Base-by-base conservation (phyloP, 2,888 invertebrate species). In the Troglohyphantes excavatus region DNA sequence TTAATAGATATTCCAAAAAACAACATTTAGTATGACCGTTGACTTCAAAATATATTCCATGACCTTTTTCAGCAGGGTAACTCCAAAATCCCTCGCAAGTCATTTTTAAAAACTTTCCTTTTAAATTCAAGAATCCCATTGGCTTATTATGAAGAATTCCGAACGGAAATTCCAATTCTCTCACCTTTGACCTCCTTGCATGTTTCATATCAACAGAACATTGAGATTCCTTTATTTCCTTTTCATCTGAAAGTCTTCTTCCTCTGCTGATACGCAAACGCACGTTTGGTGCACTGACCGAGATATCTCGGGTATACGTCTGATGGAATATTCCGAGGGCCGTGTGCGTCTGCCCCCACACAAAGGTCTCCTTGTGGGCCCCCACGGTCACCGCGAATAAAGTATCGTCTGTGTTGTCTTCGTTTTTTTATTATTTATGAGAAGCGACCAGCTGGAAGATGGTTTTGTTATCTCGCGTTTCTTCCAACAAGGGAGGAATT, bases 371-470 rank as follows among this genome's bases (percentile, higher is more conserved):
- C 70, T 82, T 82, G 82, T 82, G 29, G 46, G 70, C 27, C 21
- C 63, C 61, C 78, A 65, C 78, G 39, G 78, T 65, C 33, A n/a
- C n/a, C n/a, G n/a, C n/a, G 67, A 70, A 82, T 70, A 82, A 70
- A 68, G 70, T 70, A 29, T 26, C 82, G 27, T 68, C 75, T 75
- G 75, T 75, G 75, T 46, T 27, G 68, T 68, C 68, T 11, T 23
- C 65, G 26, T 13, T 13, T 13, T 27, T 27, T 19, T 13, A 13
- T 17, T 23, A 13, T 19, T 61, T 61, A 75, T 19, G 26, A 39
- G 9, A 13, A 39, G 29, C 76, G 29, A 23, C 63, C 78, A 78
- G 43, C 63, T 78, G 78, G 78, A 78, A 78, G 43, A 23, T 2
- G 33, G 46, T 43, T 75, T 61, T 65, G 26, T 26, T 59, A 67